These are phyloP conservation scores for Percopsis transmontana DNA, from an alignment of 2,113 vertebrate genomes.

Conservation along the genomic window DNA sequence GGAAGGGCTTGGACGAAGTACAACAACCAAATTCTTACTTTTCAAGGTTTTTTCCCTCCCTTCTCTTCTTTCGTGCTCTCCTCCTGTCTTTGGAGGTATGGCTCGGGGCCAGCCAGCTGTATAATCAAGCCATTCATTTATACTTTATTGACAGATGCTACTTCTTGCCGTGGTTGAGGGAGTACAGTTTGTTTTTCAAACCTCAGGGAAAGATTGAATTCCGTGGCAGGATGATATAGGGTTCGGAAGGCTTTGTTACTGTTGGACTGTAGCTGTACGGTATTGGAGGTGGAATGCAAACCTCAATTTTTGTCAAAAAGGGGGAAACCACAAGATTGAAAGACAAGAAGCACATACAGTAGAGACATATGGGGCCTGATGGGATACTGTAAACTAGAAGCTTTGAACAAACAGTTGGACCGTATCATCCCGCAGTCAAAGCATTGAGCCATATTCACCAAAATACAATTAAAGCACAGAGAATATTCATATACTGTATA, in stretches of 20 bases:
- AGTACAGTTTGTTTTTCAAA: conserved; percentile 67
- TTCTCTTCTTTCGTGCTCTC: conserved; percentile 35
- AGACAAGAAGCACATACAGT: conserved; percentile 28
- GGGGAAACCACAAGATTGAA: conserved; percentile 21
- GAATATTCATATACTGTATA: no score
- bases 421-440: no score
- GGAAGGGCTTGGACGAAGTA: conserved; percentile 64
- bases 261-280: conserved; percentile 62
- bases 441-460: neutral
- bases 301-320: conserved; percentile 43
- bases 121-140: conserved; percentile 75
- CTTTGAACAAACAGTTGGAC: neutral
- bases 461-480: neutral
- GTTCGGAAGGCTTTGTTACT: conserved; percentile 64
- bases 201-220: conserved; percentile 68
- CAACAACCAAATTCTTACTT: conserved; percentile 73
- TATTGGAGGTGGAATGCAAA: conserved; percentile 32
- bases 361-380: conserved; percentile 24
- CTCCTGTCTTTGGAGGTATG: conserved; percentile 60
- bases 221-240: conserved; percentile 60
- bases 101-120: conserved; percentile 74
- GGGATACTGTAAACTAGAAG: conserved; percentile 12
- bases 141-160: conserved; percentile 81
- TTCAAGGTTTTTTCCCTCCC: conserved; percentile 28
- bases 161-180: conserved; percentile 57